Base-by-base conservation (phyloP, 2,797 vertebrate genomes). In the Artibeus jamaicensis region DNA sequence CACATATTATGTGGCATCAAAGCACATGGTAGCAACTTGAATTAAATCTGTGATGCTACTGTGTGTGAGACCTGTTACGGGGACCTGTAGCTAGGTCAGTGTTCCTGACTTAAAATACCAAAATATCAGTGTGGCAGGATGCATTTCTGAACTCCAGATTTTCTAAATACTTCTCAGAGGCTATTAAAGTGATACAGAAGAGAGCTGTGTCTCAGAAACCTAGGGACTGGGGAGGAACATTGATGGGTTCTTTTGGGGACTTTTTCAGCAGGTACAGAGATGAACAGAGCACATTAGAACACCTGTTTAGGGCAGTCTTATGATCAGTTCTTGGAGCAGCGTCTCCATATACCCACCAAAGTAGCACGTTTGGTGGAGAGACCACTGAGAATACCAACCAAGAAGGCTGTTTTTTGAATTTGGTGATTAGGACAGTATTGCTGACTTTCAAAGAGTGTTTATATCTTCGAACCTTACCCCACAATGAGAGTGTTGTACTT, bases 401-500 rank as follows among this genome's bases (percentile, higher is more conserved):
- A 50, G 42, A 21, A 78, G 57, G 6, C 9, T 62, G 0, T 9
- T 62, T 70, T 70, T n/a, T 95, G 16, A 12, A 32, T 89, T 91
- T 93, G 78, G 9, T 93, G 70, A 79, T 93, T 91, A 76, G 62
- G 39, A 62, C 19, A 70, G 67, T 89, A 44, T 82, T 94, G 53
- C n/a, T 39, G 46, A 73, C 24, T 76, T 86, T 76, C 86, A 71
- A 67, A 89, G 70, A 92, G 67, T 81, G 24, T 93, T 71, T 90
- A 32, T 11, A 22, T 62, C 46, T 65, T 83, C 4, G 0, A 87
- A 84, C 16, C 15, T 76, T 93, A 39, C 71, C 67, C 34, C 53
- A 42, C 24, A 79, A 32, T 84, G 85, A 93, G 67, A 70, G 74
- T 79, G 26, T 79, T 87, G 39, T 74, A 7, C 44, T 76, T 94